Base-by-base conservation (phyloP, 2,888 invertebrate species). In the Xestobium rufovillosum region DNA sequence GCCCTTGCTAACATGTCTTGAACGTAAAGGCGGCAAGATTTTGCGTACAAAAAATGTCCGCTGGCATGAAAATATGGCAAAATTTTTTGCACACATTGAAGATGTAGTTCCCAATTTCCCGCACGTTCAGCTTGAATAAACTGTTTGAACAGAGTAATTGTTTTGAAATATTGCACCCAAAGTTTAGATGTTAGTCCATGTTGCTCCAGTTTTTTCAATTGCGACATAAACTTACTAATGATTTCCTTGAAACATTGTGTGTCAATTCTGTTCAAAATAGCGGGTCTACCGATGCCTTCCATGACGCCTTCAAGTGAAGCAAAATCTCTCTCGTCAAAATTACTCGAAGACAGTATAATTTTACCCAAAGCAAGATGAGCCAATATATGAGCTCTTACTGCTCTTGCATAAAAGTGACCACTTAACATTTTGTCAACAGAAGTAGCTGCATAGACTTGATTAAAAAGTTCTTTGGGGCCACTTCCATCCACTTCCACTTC, bases 81-180 rank as follows among this genome's bases (percentile, higher is more conserved):
- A 39, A 39, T 42, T 16, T 31, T 33, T 33, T 42, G 26, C 10
- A 42, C 13, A 4, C 25, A 28, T 8, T 34, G 15, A 15, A 47
- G 37, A 36, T 47, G 45, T n/a, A 48, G 36, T 28, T 55, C 35
- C 50, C 53, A 60, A 48, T 56, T 48, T 33, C 54, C 57, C 14
- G 44, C 33, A 25, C 55, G 39, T 43, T 59, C 55, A 34, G 56
- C 56, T 30, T 48, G 42, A 29, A 53, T 50, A 38, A 51, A 57
- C 38, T 51, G 48, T 47, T 50, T 47, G 26, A 49, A 38, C 15
- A 57, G 27, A 31, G 44, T 38, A 15, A 55, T 36, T 45, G 52
- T 46, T 38, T 49, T 31, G 36, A 48, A 52, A 40, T 56, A 54
- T 38, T 52, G 53, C 16, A 57, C 14, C 52, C 51, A 54, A 13